Base-by-base conservation (phyloP, 37 sponge, comb jelly and placozoan genomes). In the Petrosia ficiformis region DNA sequence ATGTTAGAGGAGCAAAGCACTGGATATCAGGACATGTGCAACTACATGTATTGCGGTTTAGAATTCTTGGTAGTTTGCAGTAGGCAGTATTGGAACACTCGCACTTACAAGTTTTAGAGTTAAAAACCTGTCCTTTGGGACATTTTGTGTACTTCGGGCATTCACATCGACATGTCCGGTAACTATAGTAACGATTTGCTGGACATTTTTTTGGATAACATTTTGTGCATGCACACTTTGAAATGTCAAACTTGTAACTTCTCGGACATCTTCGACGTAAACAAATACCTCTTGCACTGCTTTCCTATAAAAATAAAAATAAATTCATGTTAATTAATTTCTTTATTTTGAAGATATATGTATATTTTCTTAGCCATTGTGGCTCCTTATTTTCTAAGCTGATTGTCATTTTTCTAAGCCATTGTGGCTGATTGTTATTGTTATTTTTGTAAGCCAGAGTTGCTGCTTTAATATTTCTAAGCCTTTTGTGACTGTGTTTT, bases 151-250 rank as follows among this genome's bases (percentile, higher is more conserved):
- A 54, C 25, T 3, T 0, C 3, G 77, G 84, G 65, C 77, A 76
- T 44, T 59, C 71, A 59, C 84, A 83, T 16, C 54, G 34, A 39
- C 84, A 83, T 31, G 36, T 82, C 59, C 41, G 29, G 74, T 40
- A 25, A 36, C 65, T 73, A 28, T 72, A 70, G 28, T 59, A 14
- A 59, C 63, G 36, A 60, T 48, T 28, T 29, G 33, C 76, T 75
- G 64, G 26, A 40, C 76, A 75, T 3, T 14, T 11, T 5, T 10
- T 22, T 14, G 76, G 61, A 6, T 2, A 35, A 35, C 76, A 75
- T 48, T 48, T 48, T 14, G 8, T 48, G 14, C 54, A 48, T 8
- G 14, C 54, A 14, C 54, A 48, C 54, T 48, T 48, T 48, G 14
- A 8, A 14, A 14, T 48, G 14, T 48, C 14, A 14, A 48, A 48